Base-by-base conservation (phyloP, 2,113 vertebrate genomes). In the Danio rerio region DNA sequence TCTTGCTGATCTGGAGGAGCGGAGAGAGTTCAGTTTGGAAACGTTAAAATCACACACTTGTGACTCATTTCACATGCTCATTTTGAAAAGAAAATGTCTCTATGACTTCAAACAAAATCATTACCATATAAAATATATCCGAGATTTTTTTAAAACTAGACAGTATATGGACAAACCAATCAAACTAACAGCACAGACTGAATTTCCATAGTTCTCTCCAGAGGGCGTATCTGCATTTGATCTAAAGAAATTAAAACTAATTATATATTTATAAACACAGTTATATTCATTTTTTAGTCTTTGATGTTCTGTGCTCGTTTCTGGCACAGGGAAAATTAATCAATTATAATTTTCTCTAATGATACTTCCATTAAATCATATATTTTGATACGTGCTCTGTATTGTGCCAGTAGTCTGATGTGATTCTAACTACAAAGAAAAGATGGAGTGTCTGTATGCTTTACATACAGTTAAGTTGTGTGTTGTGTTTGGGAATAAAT, bases 191-290 rank as follows among this genome's bases (percentile, higher is more conserved):
- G 55, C 80, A 86, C 85, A 83, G 71, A 91, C 87, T 81, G 83
- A 86, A 86, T 88, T 86, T 58, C 87, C 85, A 77, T 87, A 81
- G 53, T 55, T 78, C 52, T 91, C 93, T 89, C 90, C 7, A 18
- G 92, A 91, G 92, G 91, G 75, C 12, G 70, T 61, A 81, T 87
- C 74, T 85, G 88, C 88, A 90, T 93, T 90, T 92, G 89, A 93
- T 94, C 90, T 92, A 66, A 92, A 90, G 90, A 90, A 92, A 93
- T 93, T 92, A 92, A 92, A 91, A 92, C 90, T 91, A 92, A 93
- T 94, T 82, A 90, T 92, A 89, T 93, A 88, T 91, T 93, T 91
- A 91, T 90, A 92, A 92, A 93, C 90, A 92, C 91, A 89, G 84
- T 80, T 74, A 56, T 74, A 74, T 55, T 56, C 16, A 56, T 81